These are phyloP conservation scores for Carcina quercana DNA, from an alignment of 2,888 invertebrate genomes.

Conservation along the genomic window DNA sequence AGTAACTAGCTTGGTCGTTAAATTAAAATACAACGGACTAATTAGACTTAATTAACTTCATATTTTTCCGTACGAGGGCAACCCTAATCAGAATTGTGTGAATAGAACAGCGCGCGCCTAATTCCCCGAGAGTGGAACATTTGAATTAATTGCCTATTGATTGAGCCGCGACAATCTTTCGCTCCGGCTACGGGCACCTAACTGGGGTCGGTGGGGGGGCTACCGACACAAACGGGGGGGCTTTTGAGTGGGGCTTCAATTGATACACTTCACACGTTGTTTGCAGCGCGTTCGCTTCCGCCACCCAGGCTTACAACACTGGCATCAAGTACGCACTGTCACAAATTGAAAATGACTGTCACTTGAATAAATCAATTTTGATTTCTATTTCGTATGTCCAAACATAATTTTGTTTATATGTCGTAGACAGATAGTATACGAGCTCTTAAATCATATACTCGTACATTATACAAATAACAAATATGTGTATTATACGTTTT, in stretches of 20 bases:
- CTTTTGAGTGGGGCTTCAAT: not conserved
- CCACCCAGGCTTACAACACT: too few relatives aligned
- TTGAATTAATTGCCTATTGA: constrained; percentile 37
- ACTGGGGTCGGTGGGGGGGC: not conserved
- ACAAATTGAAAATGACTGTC: not conserved
- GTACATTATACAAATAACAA: too few relatives aligned
- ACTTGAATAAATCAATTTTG: too few relatives aligned
- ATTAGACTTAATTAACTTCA: not conserved
- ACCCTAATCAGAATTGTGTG: constrained; percentile 11
- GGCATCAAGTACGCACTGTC: too few relatives aligned
- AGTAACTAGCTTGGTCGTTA: too few relatives aligned
- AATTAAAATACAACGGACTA: too few relatives aligned
- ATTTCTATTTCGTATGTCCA: too few relatives aligned
- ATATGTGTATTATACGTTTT: too few relatives aligned
- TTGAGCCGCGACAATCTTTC: constrained; percentile 27
- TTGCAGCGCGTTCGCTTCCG: constrained; percentile 2
- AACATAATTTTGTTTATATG: too few relatives aligned
- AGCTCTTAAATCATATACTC: too few relatives aligned
- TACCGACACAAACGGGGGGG: not conserved
- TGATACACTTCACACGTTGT: constrained; percentile 2
- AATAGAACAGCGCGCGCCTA: constrained; percentile 9
- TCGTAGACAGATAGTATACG: too few relatives aligned
- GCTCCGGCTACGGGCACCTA: constrained; percentile 3
- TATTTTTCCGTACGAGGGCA: constrained; percentile 1
- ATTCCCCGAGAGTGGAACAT: constrained; percentile 20